A percentile compares a stretch with the other conserved stretches of the same genome.
Evolutionary conservation across 92 coral and sea anemone genomes (phyloP).

Genomic region (Desmophyllum pertusum): DNA sequence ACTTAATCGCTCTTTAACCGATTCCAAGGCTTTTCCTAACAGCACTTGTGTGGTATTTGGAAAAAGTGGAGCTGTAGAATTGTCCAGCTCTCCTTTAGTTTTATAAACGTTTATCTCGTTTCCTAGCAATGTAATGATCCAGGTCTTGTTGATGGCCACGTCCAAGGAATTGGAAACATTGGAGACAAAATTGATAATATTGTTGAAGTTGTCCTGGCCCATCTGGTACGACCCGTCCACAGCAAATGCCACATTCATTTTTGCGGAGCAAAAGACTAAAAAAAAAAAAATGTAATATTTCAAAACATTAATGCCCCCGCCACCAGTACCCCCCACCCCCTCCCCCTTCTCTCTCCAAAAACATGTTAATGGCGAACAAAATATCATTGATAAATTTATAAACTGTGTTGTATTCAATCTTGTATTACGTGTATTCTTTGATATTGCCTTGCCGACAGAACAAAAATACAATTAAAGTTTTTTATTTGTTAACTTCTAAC

Average conservation of each 20-base stretch:
- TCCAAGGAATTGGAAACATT: slow-evolving; percentile 15
- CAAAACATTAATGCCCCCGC: too few species aligned
- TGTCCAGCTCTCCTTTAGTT: slow-evolving; percentile 12
- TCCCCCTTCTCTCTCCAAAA: too few species aligned
- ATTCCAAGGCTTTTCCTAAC: neutral
- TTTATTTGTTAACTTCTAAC: too few species aligned
- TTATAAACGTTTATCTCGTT: slow-evolving; percentile 12
- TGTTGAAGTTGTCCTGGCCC: neutral
- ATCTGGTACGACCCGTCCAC: slow-evolving; percentile 30
- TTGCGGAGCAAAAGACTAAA: slow-evolving; percentile 9
- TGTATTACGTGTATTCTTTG: too few species aligned
- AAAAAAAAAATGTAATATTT: neutral
- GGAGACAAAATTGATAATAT: neutral
- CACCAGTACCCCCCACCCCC: too few species aligned
- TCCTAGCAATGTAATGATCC: slow-evolving; percentile 22
- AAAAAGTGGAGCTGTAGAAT: neutral
- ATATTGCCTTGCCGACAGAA: too few species aligned
- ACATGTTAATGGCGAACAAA: too few species aligned
- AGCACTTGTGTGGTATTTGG: slow-evolving; percentile 7
- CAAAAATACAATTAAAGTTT: too few species aligned
- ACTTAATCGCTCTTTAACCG: neutral
- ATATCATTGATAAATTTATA: too few species aligned
- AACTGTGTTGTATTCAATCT: too few species aligned
- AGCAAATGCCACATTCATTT: slow-evolving; percentile 19
- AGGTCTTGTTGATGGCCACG: slow-evolving; percentile 9